Evolutionary conservation across 2,113 vertebrate genomes (phyloP).

Genomic region (Oryzias javanicus): DNA sequence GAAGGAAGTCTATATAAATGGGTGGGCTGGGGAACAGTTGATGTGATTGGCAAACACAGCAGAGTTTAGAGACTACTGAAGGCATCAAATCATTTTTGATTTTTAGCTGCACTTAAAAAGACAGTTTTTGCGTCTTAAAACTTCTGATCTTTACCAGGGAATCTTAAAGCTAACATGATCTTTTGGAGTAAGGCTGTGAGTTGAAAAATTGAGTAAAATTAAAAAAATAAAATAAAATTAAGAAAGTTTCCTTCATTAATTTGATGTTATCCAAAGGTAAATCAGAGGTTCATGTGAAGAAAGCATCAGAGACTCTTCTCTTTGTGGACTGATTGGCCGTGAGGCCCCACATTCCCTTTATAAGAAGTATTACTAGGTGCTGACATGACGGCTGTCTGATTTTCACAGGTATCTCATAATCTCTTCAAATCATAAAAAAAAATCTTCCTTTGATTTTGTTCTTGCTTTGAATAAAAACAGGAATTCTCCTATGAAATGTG

Average conservation of each 20-base stretch:
- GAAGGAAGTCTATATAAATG: no score
- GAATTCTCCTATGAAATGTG: not conserved
- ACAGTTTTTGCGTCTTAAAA: no score
- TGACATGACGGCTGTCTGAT: conserved; percentile 64
- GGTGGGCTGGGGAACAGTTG: no score
- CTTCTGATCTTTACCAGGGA: no score
- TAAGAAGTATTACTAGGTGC: conserved; percentile 65
- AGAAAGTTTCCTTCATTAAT: not conserved
- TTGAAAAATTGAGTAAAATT: no score
- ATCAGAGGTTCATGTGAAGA: conserved; percentile 48
- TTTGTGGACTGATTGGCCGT: conserved; percentile 48
- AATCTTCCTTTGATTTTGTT: conserved; percentile 17
- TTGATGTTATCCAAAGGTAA: conserved; percentile 40
- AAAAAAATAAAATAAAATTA: no score
- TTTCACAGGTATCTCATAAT: conserved; percentile 53
- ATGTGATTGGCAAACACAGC: no score
- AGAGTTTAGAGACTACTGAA: no score
- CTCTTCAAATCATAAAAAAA: conserved; percentile 21
- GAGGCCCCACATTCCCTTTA: conserved; percentile 68
- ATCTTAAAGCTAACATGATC: no score
- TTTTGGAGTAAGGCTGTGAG: no score
- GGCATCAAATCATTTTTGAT: no score
- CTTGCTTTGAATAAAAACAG: conserved; percentile 3
- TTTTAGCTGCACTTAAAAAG: no score
- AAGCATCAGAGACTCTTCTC: conserved; percentile 66